Evolutionary conservation across 2,797 vertebrate genomes (phyloP).

Genomic region (Ptychobarbus kaznakovi): DNA sequence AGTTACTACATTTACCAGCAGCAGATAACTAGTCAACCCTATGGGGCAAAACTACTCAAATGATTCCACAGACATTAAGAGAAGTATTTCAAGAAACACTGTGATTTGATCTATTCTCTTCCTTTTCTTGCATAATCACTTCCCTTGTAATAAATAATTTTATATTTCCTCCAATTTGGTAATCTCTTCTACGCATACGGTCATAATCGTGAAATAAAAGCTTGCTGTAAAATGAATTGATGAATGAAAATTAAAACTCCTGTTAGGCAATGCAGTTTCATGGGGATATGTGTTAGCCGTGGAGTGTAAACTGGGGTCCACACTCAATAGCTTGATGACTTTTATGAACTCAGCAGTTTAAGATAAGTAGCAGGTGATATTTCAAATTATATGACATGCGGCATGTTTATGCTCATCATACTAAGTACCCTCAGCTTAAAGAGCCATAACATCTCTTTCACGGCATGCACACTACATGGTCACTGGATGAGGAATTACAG

Average conservation of each 20-base stretch:
- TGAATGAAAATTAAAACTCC: slow-evolving; percentile 28
- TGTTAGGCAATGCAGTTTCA: slow-evolving; percentile 6
- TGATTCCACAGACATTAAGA: too few species aligned
- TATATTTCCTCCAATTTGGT: slow-evolving; percentile 21
- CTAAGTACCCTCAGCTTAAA: slow-evolving; percentile 20
- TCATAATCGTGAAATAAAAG: slow-evolving; percentile 34
- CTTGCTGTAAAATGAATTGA: slow-evolving; percentile 26
- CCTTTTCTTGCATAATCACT: not conserved
- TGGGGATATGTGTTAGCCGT: slow-evolving; percentile 8
- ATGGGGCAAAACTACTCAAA: not conserved
- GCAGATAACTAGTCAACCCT: not conserved
- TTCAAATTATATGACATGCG: slow-evolving; percentile 20
- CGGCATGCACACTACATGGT: not conserved
- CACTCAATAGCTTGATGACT: not conserved
- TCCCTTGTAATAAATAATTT: not conserved
- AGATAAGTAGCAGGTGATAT: slow-evolving; percentile 11
- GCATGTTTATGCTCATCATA: slow-evolving; percentile 32
- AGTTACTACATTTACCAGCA: not conserved
- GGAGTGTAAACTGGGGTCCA: slow-evolving; percentile 5
- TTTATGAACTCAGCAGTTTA: slow-evolving; percentile 7
- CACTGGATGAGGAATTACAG: not conserved
- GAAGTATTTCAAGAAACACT: slow-evolving; percentile 7
- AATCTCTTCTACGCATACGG: slow-evolving; percentile 9
- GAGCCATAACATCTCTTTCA: slow-evolving; percentile 1
- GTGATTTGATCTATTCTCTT: not conserved